phyloP scores from a whole-genome alignment of 1,140 invertebrate species.

The Heliconius hermathena region DNA sequence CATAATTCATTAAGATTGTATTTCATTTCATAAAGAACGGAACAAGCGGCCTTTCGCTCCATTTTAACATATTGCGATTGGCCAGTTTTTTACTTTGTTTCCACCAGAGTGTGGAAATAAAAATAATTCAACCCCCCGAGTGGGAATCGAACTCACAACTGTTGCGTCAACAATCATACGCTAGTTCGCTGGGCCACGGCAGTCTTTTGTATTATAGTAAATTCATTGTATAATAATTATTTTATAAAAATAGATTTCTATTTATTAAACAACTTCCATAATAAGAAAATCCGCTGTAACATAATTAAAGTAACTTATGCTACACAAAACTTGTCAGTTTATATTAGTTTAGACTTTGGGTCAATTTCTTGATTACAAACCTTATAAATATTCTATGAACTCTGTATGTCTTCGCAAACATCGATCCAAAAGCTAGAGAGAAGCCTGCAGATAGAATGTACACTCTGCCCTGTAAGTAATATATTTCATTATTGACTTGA shows the following conservation, averaged over 20 bases:
- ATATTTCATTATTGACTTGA: background rate
- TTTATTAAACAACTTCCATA: background rate
- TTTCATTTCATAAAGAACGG: no score
- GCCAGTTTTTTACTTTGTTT: no score
- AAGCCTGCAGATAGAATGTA: slow-evolving; percentile 94
- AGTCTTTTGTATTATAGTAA: no score
- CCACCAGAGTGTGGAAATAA: no score
- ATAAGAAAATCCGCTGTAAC: background rate
- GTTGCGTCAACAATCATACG: background rate
- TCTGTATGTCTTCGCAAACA: slow-evolving; percentile 94
- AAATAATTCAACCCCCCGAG: background rate
- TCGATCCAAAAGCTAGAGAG: slow-evolving; percentile 93
- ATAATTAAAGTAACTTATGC: background rate
- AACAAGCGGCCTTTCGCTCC: no score
- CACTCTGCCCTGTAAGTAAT: slow-evolving; percentile 87
- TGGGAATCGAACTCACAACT: background rate
- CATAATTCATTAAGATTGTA: no score
- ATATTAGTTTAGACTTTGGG: slow-evolving; percentile 1
- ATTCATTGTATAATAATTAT: no score
- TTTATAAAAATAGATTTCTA: background rate
- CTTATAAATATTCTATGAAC: slow-evolving; percentile 92
- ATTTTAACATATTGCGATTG: no score
- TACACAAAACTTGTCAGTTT: background rate
- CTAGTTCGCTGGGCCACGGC: no score
- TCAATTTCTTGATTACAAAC: slow-evolving; percentile 61